A percentile compares a stretch with the other conserved stretches of the same genome.
Evolutionary conservation across 2,888 invertebrate genomes (phyloP).

Genomic region (Iselma pallidipennis): DNA sequence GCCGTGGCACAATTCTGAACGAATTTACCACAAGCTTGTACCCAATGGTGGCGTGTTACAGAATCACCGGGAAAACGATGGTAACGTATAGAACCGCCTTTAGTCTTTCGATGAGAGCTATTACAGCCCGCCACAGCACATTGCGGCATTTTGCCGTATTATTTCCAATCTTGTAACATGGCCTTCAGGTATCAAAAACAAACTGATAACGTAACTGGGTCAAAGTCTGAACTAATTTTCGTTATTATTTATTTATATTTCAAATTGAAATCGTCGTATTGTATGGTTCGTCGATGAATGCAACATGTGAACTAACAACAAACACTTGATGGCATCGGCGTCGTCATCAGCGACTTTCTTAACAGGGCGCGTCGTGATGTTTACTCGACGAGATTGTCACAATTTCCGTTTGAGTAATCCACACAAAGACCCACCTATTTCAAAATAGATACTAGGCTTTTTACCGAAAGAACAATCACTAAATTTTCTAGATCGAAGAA

Average conservation of each 20-base stretch:
- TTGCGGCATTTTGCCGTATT: constrained; percentile 57
- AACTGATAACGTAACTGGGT: constrained; percentile 1
- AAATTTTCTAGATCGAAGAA: too few relatives aligned
- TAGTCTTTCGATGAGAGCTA: constrained; percentile 62
- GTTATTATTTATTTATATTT: background rate
- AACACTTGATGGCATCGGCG: background rate
- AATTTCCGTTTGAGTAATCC: background rate
- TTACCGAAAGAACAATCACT: too few relatives aligned
- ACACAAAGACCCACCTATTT: background rate
- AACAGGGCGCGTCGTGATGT: background rate
- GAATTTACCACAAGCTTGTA: constrained; percentile 60
- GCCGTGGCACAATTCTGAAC: constrained; percentile 62
- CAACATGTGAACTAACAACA: background rate
- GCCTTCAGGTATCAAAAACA: background rate
- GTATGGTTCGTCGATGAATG: background rate
- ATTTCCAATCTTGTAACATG: background rate
- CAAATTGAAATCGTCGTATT: background rate
- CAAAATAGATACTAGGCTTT: too few relatives aligned
- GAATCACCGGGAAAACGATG: constrained; percentile 63
- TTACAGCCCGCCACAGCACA: constrained; percentile 63
- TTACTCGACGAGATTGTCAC: background rate
- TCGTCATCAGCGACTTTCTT: background rate
- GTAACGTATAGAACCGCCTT: constrained; percentile 61
- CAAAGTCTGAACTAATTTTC: background rate
- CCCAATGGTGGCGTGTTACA: constrained; percentile 59